Evolutionary conservation across 2,888 invertebrate species (phyloP).

Genomic region (Caradrina kadenii): DNA sequence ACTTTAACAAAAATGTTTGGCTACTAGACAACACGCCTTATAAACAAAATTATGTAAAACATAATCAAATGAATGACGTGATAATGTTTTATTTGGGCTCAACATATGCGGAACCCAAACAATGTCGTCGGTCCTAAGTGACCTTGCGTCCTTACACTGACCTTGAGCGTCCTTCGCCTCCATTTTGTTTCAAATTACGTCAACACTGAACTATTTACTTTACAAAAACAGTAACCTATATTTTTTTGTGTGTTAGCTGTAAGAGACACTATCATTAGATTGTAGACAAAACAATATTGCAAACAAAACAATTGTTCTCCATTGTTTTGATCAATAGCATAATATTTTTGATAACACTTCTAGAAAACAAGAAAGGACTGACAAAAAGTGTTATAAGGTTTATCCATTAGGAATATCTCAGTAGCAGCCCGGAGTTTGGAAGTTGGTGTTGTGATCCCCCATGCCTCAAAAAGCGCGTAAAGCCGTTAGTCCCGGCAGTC

Average conservation of each 20-base stretch:
- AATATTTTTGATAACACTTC: too few relatives aligned
- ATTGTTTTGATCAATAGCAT: not conserved
- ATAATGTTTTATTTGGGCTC: conserved; percentile 13
- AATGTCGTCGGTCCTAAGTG: conserved; percentile 17
- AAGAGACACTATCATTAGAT: not conserved
- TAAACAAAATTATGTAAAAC: conserved; percentile 11
- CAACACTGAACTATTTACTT: conserved; percentile 10
- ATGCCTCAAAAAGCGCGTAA: too few relatives aligned
- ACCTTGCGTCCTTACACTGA: conserved; percentile 34
- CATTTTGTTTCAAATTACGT: conserved; percentile 40
- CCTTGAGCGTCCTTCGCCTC: conserved; percentile 42
- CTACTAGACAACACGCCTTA: not conserved
- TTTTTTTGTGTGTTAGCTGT: conserved; percentile 8
- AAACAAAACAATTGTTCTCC: not conserved
- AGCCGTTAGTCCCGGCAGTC: too few relatives aligned
- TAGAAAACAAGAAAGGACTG: too few relatives aligned
- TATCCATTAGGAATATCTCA: too few relatives aligned
- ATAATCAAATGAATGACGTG: conserved; percentile 17
- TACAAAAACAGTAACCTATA: conserved; percentile 7
- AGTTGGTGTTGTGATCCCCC: too few relatives aligned
- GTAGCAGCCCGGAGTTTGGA: too few relatives aligned
- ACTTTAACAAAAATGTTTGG: not conserved
- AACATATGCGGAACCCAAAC: conserved; percentile 26
- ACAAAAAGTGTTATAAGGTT: too few relatives aligned
- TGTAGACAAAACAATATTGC: not conserved